phyloP scores from a whole-genome alignment of 2,113 vertebrate genomes.

The Coptodon bakossiorum region DNA sequence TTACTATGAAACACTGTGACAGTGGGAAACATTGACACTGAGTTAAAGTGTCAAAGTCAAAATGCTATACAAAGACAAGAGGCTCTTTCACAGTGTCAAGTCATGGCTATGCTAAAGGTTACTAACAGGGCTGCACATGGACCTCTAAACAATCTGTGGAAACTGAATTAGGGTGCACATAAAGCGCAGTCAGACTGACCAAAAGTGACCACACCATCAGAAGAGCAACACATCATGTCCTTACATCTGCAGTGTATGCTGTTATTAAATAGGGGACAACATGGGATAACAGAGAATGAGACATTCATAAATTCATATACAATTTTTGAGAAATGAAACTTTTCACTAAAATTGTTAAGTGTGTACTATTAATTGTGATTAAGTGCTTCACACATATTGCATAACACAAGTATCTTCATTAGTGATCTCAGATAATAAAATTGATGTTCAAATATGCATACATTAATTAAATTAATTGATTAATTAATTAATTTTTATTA shows the following conservation, averaged over 20 bases:
- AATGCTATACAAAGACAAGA: not conserved
- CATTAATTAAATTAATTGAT: not conserved
- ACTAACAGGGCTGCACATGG: not conserved
- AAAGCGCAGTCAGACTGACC: not conserved
- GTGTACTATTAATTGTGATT: not conserved
- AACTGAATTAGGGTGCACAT: not conserved
- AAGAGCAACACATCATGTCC: not conserved
- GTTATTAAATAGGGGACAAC: not conserved
- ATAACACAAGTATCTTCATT: not conserved
- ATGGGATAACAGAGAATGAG: not conserved
- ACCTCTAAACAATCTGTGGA: not conserved
- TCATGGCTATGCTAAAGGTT: not conserved
- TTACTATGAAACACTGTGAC: rapidly evolving
- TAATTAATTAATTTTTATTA: too few species aligned
- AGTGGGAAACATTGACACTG: not conserved
- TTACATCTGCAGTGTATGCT: not conserved
- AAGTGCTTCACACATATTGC: not conserved
- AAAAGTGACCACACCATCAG: not conserved
- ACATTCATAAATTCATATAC: not conserved
- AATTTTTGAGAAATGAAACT: not conserved
- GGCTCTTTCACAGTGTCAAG: rapidly evolving
- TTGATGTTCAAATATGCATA: rapidly evolving
- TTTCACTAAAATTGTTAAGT: not conserved
- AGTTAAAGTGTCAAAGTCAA: not conserved
- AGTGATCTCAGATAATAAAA: not conserved